Conservation (phyloP, 1,140 invertebrate genomes). For the Ephestia elutella region DNA sequence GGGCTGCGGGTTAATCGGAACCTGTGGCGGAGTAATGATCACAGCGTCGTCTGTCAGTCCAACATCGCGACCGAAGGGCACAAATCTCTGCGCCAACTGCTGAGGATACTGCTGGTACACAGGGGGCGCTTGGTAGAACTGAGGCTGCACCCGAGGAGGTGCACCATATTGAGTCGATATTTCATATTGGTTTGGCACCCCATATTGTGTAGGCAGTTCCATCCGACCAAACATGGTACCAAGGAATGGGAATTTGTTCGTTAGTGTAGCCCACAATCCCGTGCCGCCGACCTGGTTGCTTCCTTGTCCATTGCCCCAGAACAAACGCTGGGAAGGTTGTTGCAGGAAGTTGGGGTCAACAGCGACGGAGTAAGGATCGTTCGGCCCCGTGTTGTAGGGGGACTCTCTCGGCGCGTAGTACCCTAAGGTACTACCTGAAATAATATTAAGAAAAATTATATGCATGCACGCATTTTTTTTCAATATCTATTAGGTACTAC, state of each 20-base stretch:
- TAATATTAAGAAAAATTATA: conserved; percentile 17
- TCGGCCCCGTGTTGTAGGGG: conserved; percentile 45
- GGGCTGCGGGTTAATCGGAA: conserved; percentile 32
- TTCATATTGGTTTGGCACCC: conserved; percentile 30
- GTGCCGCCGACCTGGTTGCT: conserved; percentile 64
- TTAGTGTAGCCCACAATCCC: conserved; percentile 52
- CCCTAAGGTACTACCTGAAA: conserved; percentile 48
- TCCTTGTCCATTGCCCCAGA: conserved; percentile 50
- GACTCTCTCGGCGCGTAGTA: conserved; percentile 50
- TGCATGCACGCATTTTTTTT: background rate
- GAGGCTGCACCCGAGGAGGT: conserved; percentile 16
- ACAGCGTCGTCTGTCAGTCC: conserved; percentile 61
- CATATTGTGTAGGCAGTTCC: conserved; percentile 46
- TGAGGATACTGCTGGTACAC: conserved; percentile 18
- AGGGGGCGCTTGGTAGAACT: conserved; percentile 27
- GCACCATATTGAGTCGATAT: conserved; percentile 15
- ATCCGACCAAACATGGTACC: conserved; percentile 59
- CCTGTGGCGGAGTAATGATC: conserved; percentile 58
- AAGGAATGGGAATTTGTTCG: conserved; percentile 63
- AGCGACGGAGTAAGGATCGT: conserved; percentile 41
- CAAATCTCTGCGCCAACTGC: conserved; percentile 19
- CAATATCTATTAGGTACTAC: too few species aligned
- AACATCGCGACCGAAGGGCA: conserved; percentile 47
- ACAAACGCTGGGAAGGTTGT: conserved; percentile 53
- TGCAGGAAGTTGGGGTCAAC: conserved; percentile 33